Conservation (phyloP, 2,888 invertebrate genomes). For the Dione vanillae region DNA sequence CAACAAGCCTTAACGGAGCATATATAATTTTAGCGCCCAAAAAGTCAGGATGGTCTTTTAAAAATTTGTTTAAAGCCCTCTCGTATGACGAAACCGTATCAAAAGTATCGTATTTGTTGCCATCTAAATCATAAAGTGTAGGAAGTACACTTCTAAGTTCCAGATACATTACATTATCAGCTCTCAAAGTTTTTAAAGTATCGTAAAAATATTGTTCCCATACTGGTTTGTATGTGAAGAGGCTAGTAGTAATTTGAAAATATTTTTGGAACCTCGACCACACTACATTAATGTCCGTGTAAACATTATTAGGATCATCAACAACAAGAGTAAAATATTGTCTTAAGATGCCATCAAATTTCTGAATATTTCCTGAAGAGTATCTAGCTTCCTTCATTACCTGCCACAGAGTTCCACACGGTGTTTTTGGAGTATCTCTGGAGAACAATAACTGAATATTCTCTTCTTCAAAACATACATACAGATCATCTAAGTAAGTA, state of each 20-base stretch:
- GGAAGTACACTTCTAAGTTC: constrained; percentile 88
- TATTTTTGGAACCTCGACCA: constrained; percentile 85
- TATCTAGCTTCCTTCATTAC: constrained; percentile 77
- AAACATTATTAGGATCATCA: constrained; percentile 72
- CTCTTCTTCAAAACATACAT: constrained; percentile 74
- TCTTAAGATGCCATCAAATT: constrained; percentile 82
- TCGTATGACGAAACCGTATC: constrained; percentile 84
- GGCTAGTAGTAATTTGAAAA: constrained; percentile 78
- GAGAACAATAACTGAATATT: constrained; percentile 64
- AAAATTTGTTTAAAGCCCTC: constrained; percentile 82
- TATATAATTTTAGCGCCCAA: constrained; percentile 88
- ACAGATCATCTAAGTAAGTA: constrained; percentile 86
- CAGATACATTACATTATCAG: constrained; percentile 88
- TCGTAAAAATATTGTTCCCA: constrained; percentile 87
- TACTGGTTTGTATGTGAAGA: constrained; percentile 86
- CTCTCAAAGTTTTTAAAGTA: constrained; percentile 85
- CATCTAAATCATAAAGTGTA: constrained; percentile 86
- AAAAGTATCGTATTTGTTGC: constrained; percentile 78
- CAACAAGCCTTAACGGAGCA: constrained; percentile 84
- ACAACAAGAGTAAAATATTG: constrained; percentile 83
- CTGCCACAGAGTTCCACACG: constrained; percentile 74
- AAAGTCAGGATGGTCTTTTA: constrained; percentile 85
- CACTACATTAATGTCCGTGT: constrained; percentile 82
- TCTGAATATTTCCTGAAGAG: constrained; percentile 69
- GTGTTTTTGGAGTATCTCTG: constrained; percentile 51